Percentiles rank a stretch among this genome's conserved stretches.
These are phyloP conservation scores for Proteles cristata DNA, from an alignment of 2,113 vertebrate genomes.

Conservation along the genomic window DNA sequence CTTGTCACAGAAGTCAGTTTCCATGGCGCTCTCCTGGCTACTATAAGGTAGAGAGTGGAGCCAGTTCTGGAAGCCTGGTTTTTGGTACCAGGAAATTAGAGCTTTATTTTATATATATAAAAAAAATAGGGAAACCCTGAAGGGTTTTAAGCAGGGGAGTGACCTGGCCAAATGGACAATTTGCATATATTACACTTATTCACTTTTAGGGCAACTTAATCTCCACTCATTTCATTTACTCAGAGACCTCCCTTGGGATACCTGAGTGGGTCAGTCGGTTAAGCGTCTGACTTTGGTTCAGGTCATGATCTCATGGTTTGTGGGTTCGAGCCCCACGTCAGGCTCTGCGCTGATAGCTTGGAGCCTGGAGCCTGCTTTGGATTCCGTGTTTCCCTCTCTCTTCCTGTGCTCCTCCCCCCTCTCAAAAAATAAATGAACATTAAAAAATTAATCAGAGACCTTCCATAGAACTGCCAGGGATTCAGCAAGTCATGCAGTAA, in stretches of 20 bases:
- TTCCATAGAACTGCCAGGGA: not conserved
- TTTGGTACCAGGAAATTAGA: not conserved
- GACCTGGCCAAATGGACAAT: not conserved
- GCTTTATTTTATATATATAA: not conserved
- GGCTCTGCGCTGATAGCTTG: too few species aligned
- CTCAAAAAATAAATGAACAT: too few species aligned
- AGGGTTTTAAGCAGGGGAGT: not conserved
- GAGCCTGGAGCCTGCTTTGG: too few species aligned
- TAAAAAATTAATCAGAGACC: not conserved
- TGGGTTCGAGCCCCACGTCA: too few species aligned
- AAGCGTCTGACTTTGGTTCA: too few species aligned
- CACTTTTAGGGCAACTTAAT: not conserved
- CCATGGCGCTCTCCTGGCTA: constrained; percentile 90
- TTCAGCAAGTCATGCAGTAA: not conserved
- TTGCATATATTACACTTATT: not conserved
- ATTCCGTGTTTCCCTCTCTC: too few species aligned
- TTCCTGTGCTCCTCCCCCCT: too few species aligned
- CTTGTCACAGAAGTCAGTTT: constrained; percentile 90
- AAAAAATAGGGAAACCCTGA: not conserved
- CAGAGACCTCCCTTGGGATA: not conserved
- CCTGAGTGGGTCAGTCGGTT: too few species aligned
- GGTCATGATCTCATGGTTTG: too few species aligned
- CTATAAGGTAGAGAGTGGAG: not conserved
- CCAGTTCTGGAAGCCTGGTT: not conserved
- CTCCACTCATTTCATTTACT: not conserved